These are phyloP conservation scores for Boloria selene DNA, from an alignment of 2,888 invertebrate genomes.

Conservation along the genomic window DNA sequence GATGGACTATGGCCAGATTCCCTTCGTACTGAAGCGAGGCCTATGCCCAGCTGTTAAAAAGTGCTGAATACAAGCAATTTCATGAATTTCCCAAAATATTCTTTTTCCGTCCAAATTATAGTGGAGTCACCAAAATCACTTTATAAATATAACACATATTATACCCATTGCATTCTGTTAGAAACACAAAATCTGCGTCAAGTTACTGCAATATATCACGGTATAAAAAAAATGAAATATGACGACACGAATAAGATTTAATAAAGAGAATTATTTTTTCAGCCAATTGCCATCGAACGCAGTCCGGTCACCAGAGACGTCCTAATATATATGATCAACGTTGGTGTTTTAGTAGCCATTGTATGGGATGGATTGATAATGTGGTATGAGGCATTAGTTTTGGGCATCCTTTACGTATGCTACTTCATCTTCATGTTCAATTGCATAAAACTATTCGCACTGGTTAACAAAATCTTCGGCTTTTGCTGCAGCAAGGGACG, in stretches of 20 bases:
- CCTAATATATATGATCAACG: slow-evolving; percentile 88
- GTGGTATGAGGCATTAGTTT: slow-evolving; percentile 89
- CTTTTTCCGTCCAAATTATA: too few relatives aligned
- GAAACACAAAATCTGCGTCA: too few relatives aligned
- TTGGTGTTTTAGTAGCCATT: slow-evolving; percentile 85
- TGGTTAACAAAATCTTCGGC: slow-evolving; percentile 50
- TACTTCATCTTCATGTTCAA: slow-evolving; percentile 90
- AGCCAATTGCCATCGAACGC: slow-evolving; percentile 90
- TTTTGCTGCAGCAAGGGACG: slow-evolving; percentile 40
- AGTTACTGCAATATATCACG: too few relatives aligned
- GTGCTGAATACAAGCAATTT: too few relatives aligned
- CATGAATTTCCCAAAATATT: too few relatives aligned
- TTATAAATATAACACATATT: too few relatives aligned
- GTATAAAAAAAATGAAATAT: too few relatives aligned
- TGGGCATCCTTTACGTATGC: slow-evolving; percentile 87
- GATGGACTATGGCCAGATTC: too few relatives aligned
- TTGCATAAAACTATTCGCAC: slow-evolving; percentile 75
- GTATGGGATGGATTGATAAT: slow-evolving; percentile 90
- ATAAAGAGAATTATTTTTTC: slow-evolving; percentile 44
- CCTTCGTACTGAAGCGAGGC: too few relatives aligned
- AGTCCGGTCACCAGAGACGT: slow-evolving; percentile 92
- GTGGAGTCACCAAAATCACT: too few relatives aligned
- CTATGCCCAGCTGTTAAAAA: too few relatives aligned
- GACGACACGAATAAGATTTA: background rate
- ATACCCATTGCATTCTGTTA: too few relatives aligned